Percentiles rank a stretch among this genome's conserved stretches.
Evolutionary conservation across 2,797 vertebrate genomes (phyloP).

Genomic region (Trematomus bernacchii): DNA sequence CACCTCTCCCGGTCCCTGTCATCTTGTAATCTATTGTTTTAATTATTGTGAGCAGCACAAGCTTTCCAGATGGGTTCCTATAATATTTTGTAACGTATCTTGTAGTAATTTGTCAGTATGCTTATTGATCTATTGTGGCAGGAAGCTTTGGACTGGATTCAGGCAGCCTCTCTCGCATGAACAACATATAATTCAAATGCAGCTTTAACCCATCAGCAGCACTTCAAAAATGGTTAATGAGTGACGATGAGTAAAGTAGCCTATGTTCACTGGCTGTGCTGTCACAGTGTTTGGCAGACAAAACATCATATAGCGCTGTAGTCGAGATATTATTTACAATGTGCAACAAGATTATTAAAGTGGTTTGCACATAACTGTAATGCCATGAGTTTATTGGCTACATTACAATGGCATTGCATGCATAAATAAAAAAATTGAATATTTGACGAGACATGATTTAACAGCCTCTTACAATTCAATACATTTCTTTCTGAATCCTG

Average conservation of each 20-base stretch:
- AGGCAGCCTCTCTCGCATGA: conserved; percentile 4
- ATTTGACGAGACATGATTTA: too few relatives aligned
- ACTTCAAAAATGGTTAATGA: neutral
- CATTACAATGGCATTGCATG: neutral
- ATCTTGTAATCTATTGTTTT: conserved; percentile 1
- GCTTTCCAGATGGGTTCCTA: conserved; percentile 8
- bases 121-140: conserved; percentile 27
- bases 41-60: neutral
- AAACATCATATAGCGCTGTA: neutral
- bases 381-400: neutral
- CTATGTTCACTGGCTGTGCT: neutral
- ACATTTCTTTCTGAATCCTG: too few relatives aligned
- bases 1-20: neutral
- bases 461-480: neutral
- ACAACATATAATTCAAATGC: conserved; percentile 3
- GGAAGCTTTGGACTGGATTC: conserved; percentile 10
- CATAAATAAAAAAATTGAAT: too few relatives aligned
- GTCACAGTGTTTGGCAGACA: conserved; percentile 3
- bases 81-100: neutral
- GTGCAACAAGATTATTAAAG: neutral
- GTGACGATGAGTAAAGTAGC: neutral
- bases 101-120: conserved; percentile 9
- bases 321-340: neutral
- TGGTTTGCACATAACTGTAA: neutral
- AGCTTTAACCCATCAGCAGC: neutral